Evolutionary conservation across 2,113 vertebrate species (phyloP).

Genomic region (Cisticola juncidis): DNA sequence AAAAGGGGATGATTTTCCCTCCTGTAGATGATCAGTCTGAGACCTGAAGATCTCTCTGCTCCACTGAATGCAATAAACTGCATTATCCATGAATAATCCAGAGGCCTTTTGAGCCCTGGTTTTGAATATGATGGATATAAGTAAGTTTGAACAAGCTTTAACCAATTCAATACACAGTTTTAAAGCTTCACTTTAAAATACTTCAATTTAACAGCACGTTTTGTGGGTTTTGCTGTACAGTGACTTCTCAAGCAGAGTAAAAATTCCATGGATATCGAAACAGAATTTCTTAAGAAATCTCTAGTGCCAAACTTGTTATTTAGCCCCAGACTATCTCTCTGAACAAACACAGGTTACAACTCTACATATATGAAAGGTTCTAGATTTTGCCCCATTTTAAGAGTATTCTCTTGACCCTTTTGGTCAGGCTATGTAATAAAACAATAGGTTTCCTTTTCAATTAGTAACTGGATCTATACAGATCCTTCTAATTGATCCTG

Average conservation of each 20-base stretch:
- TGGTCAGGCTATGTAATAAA: not conserved
- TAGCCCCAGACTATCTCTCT: not conserved
- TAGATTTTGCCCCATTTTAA: not conserved
- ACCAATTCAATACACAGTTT: not conserved
- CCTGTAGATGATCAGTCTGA: not conserved
- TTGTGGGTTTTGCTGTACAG: not conserved
- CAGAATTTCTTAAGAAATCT: not conserved
- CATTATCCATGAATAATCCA: not conserved
- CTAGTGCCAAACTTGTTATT: not conserved
- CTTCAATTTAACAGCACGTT: not conserved
- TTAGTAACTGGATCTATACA: not conserved
- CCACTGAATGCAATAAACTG: constrained; percentile 3
- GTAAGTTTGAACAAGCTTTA: not conserved
- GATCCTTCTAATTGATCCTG: not conserved
- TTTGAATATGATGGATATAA: not conserved
- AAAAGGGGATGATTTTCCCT: not conserved
- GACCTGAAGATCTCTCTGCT: not conserved
- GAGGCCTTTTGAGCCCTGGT: not conserved
- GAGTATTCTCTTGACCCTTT: not conserved
- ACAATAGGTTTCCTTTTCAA: not conserved
- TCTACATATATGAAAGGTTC: not conserved
- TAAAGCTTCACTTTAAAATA: not conserved
- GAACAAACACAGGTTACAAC: not conserved
- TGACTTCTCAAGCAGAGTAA: not conserved
- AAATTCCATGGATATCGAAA: not conserved